A percentile compares a stretch with the other conserved stretches of the same genome.
Conservation (phyloP, 2,113 vertebrate species). For the Tylochromis polylepis region DNA sequence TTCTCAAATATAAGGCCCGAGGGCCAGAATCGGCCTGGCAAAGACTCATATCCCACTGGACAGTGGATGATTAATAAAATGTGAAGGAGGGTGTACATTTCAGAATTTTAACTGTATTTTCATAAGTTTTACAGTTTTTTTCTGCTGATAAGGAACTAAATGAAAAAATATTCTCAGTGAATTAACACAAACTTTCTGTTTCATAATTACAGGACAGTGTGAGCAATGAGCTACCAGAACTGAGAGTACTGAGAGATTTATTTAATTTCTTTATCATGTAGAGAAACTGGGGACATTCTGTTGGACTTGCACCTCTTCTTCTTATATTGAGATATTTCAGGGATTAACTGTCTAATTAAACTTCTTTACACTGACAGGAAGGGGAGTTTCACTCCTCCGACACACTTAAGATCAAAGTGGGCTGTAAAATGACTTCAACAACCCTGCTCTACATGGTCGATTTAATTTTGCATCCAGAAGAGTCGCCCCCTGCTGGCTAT, state of each 20-base stretch:
- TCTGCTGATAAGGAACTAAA: not conserved
- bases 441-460: not conserved
- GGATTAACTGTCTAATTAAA: not conserved
- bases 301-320: not conserved
- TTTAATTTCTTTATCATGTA: not conserved
- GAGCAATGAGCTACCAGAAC: not conserved
- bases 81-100: not conserved
- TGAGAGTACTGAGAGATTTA: not conserved
- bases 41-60: not conserved
- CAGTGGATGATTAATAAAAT: not conserved
- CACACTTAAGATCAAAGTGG: not conserved
- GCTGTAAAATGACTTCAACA: not conserved
- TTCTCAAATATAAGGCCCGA: not conserved
- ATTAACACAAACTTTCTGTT: not conserved
- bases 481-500: not conserved
- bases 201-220: not conserved
- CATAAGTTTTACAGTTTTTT: not conserved
- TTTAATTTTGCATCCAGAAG: not conserved
- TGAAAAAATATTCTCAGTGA: not conserved
- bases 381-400: not conserved
- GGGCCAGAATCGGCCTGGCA: not conserved
- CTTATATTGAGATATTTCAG: not conserved
- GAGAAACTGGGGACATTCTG: not conserved
- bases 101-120: not conserved
- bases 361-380: not conserved